Conservation (phyloP, 23 tunicate species). For the Ascidia mentula region DNA sequence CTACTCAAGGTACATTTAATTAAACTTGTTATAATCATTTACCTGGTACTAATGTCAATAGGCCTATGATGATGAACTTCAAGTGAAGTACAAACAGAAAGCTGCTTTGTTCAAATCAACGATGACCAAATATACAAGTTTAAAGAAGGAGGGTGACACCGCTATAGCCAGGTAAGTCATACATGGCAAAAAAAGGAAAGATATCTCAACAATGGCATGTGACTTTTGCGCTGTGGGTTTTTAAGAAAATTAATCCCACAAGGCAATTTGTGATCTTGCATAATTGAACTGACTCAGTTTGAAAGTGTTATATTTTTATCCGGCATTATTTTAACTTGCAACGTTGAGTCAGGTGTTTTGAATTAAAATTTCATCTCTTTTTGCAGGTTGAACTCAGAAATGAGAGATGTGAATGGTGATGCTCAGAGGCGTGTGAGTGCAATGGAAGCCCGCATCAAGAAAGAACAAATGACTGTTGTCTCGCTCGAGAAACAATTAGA, state of each 20-base stretch:
- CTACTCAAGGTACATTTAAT: no score
- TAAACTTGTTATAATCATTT: no score
- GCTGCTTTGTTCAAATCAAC: not conserved
- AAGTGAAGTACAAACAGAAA: not conserved
- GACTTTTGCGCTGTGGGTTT: no score
- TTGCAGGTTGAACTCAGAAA: constrained; percentile 19
- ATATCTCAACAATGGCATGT: no score
- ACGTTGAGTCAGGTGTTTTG: no score
- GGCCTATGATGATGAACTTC: constrained; percentile 19
- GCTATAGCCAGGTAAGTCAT: constrained; percentile 4
- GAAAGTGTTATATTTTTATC: no score
- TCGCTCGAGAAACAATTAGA: constrained; percentile 21
- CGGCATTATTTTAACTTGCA: no score
- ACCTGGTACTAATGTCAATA: no score
- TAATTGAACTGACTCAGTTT: no score
- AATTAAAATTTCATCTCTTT: not conserved
- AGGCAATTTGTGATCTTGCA: no score
- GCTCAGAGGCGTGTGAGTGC: constrained; percentile 16
- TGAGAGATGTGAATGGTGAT: not conserved
- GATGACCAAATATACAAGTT: not conserved
- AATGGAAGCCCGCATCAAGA: constrained; percentile 29
- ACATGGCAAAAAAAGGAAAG: not conserved
- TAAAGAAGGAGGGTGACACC: constrained; percentile 17
- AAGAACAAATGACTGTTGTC: constrained; percentile 32
- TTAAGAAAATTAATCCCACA: no score